Conservation (phyloP, 2,113 vertebrate genomes). For the Cynopterus brachyotis region DNA sequence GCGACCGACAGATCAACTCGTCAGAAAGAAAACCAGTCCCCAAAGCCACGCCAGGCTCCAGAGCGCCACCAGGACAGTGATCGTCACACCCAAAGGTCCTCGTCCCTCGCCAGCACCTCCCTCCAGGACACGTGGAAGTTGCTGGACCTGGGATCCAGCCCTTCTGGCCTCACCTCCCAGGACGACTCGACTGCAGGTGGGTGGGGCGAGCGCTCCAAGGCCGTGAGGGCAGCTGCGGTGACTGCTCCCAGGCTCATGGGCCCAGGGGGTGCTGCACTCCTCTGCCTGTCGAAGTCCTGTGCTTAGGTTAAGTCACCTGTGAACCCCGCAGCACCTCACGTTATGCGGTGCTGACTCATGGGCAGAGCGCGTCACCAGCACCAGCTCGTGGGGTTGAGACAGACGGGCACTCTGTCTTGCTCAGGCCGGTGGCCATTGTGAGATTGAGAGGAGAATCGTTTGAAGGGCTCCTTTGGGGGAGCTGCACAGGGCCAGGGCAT, state of each 20-base stretch:
- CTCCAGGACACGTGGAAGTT: constrained; percentile 87
- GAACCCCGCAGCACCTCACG: not conserved
- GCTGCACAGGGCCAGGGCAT: no score
- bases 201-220: not conserved
- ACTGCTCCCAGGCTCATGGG: not conserved
- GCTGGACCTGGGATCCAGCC: constrained; percentile 83
- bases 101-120: constrained; percentile 76
- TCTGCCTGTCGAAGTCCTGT: not conserved
- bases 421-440: no score
- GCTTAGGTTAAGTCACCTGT: not conserved
- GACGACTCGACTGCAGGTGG: constrained; percentile 79
- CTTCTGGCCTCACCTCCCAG: constrained; percentile 76
- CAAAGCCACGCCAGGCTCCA: constrained; percentile 47
- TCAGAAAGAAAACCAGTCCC: constrained; percentile 75
- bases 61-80: not conserved
- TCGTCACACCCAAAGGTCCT: constrained; percentile 69
- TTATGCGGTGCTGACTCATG: accelerated
- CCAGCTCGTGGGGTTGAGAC: no score
- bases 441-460: no score
- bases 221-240: not conserved
- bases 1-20: not conserved
- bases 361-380: not conserved
- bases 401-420: no score
- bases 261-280: no score
- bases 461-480: no score